Evolutionary conservation across 2,888 invertebrate species (phyloP).

Genomic region (Nematopogon swammerdamellus): DNA sequence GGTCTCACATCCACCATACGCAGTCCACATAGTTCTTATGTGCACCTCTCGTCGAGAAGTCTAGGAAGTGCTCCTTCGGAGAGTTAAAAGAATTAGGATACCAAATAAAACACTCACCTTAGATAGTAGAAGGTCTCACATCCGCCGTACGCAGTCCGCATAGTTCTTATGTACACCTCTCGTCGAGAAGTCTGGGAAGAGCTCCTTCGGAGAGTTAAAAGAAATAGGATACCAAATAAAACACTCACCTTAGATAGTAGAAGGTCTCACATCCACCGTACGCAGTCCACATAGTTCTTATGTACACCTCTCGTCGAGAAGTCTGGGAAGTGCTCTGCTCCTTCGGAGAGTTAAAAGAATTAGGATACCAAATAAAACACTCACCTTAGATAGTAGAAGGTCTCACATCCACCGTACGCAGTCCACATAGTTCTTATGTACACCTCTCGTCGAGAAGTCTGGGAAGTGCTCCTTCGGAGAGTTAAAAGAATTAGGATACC

Average conservation of each 20-base stretch:
- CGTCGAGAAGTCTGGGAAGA: conserved; percentile 95
- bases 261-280: conserved; percentile 93
- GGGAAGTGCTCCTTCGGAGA: conserved; percentile 93
- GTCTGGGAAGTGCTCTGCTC: conserved; percentile 96
- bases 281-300: conserved; percentile 98
- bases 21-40: conserved; percentile 99
- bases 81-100: conserved; percentile 94
- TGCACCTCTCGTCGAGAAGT: conserved; percentile 94
- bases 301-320: conserved; percentile 97
- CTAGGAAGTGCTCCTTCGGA: conserved; percentile 90
- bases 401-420: conserved; percentile 97
- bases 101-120: conserved; percentile 64
- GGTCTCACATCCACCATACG: conserved; percentile 93
- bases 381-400: conserved; percentile 89
- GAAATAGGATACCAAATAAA: no score
- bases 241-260: conserved; percentile 91
- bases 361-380: no score
- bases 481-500: no score
- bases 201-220: conserved; percentile 86
- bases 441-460: conserved; percentile 93
- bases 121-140: conserved; percentile 90
- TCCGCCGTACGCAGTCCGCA: conserved; percentile 97
- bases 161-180: conserved; percentile 97
- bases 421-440: conserved; percentile 98
- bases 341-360: conserved; percentile 86